Base-by-base conservation (phyloP, 2,888 invertebrate species). In the Brassicogethes aeneus region DNA sequence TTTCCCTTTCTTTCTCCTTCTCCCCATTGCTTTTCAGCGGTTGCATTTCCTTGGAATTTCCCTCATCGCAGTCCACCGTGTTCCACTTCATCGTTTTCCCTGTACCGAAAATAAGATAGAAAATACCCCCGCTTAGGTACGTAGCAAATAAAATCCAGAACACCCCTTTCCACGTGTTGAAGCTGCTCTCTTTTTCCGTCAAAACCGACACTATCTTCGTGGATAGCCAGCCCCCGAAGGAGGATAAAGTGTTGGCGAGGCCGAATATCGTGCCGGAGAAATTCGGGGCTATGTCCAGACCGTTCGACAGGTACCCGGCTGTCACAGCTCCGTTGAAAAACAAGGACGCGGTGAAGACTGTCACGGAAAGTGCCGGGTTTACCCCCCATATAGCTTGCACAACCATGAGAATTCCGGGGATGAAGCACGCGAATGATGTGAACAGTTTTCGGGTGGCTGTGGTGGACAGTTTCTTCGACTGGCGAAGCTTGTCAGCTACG, bases 201-300 rank as follows among this genome's bases (percentile, higher is more conserved):
- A 90, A 70, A 37, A 76, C 73, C 10, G 85, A 89, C 15, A 89
- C 88, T 76, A 89, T 84, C 66, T 79, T 79, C 0, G 87, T 82
- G 5, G 88, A 88, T 1, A 90, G 62, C 70, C 82, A 88, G 1
- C 90, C 90, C 3, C 88, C 86, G 38, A 86, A 72, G 0, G 89
- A 89, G 0, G 88, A 87, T 40, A 89, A 66, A 0, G 88, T 87
- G 59, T 90, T 90, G n/a, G 89, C 88, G 71, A 91, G 71, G 30
- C 90, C 90, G 64, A 90, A 89, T 47, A 91, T 88, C 1, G 90
- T 90, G 1, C 91, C 86, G 42, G 88, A 86, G 61, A 87, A 91
- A 64, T 89, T 88, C 1, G 90, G 90, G 2, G 90, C 89, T 54
- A 91, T 88, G 56, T 91, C 90, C 15, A 91, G 70, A 8, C 86